Percentiles rank a stretch among this genome's conserved stretches.
Conservation (phyloP, 2,888 invertebrate genomes). For the Seira ritae region DNA sequence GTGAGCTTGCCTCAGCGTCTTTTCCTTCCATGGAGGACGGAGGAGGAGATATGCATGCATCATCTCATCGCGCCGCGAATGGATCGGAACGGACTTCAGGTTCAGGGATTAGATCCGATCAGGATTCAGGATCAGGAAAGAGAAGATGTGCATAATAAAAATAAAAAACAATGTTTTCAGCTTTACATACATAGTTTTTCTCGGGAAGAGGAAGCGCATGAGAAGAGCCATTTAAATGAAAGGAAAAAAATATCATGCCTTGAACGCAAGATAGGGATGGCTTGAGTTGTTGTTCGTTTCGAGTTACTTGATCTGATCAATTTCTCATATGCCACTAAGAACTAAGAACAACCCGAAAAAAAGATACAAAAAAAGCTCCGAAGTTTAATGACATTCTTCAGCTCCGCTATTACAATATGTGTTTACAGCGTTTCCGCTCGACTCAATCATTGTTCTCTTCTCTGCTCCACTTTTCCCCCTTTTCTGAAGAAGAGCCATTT, state of each 20-base stretch:
- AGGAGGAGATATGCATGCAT: too few relatives aligned
- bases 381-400: constrained; percentile 60
- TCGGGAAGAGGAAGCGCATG: too few relatives aligned
- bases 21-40: too few relatives aligned
- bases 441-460: constrained; percentile 52
- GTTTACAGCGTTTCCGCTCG: neutral
- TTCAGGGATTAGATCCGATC: neutral
- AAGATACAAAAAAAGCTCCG: too few relatives aligned
- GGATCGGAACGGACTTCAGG: too few relatives aligned
- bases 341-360: too few relatives aligned
- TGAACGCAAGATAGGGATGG: neutral
- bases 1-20: too few relatives aligned
- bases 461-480: constrained; percentile 46
- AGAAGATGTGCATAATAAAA: constrained; percentile 23
- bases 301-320: constrained; percentile 12
- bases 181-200: too few relatives aligned
- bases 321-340: constrained; percentile 56
- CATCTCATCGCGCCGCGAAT: too few relatives aligned
- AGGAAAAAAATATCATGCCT: neutral
- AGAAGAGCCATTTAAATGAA: too few relatives aligned
- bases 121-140: constrained; percentile 22
- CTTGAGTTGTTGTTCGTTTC: neutral
- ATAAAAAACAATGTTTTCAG: neutral
- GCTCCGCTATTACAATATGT: neutral
- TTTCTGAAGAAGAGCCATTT: too few relatives aligned